Percentiles rank a stretch among this genome's conserved stretches.
Evolutionary conservation across 1,140 invertebrate species (phyloP).

Genomic region (Diorhabda sublineata): DNA sequence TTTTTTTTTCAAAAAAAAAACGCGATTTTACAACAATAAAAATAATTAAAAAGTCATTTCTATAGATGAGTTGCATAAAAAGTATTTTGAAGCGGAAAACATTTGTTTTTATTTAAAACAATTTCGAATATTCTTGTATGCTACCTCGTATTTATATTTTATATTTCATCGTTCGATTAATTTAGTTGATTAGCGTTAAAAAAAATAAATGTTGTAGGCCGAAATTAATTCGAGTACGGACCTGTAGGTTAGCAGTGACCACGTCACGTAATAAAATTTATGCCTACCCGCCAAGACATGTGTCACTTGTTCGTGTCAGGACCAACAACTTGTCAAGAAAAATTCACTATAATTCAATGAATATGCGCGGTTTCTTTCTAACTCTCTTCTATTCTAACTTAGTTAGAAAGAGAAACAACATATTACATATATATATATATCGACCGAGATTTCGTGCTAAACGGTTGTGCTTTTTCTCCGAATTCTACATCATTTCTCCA

Average conservation of each 20-base stretch:
- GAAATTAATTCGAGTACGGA: neutral
- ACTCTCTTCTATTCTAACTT: neutral
- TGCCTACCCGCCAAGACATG: slow-evolving; percentile 35
- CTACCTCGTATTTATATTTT: too few species aligned
- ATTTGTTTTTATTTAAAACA: too few species aligned
- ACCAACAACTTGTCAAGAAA: slow-evolving; percentile 31
- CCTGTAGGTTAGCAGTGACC: neutral
- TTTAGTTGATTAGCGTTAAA: too few species aligned
- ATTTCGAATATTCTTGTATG: too few species aligned
- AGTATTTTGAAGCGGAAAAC: too few species aligned
- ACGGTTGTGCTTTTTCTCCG: neutral
- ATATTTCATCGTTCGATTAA: too few species aligned
- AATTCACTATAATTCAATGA: slow-evolving; percentile 18
- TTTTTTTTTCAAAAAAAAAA: too few species aligned
- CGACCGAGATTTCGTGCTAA: neutral
- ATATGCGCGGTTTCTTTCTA: slow-evolving; percentile 2
- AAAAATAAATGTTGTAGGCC: too few species aligned
- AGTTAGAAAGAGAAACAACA: neutral
- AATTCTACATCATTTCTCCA: neutral
- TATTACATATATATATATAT: neutral
- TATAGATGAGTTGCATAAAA: too few species aligned
- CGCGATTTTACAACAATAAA: too few species aligned
- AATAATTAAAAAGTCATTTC: too few species aligned
- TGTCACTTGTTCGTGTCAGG: slow-evolving; percentile 35
- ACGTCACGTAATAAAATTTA: slow-evolving; percentile 20